Evolutionary conservation across 1,140 invertebrate species (phyloP).

Genomic region (Bombus ignitus): DNA sequence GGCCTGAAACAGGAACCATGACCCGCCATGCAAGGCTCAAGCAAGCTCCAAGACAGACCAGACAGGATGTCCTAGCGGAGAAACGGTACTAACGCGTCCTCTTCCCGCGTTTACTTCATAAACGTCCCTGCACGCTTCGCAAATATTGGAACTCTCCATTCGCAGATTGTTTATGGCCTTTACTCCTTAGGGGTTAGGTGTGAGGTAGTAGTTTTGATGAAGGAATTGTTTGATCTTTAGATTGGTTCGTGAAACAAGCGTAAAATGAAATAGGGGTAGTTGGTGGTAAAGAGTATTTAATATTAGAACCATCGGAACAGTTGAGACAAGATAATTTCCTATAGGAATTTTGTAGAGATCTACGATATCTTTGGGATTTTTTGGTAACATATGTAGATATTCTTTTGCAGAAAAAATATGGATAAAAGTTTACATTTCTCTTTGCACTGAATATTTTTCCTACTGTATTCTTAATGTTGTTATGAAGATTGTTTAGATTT

Average conservation of each 20-base stretch:
- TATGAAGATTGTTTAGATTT: too few relatives aligned
- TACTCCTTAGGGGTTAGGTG: background rate
- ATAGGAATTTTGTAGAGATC: too few relatives aligned
- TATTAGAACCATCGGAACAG: too few relatives aligned
- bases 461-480: too few relatives aligned
- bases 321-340: too few relatives aligned
- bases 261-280: too few relatives aligned
- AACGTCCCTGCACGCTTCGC: slow-evolving; percentile 12
- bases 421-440: too few relatives aligned
- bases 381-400: too few relatives aligned
- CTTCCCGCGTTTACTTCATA: background rate
- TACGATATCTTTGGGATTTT: too few relatives aligned
- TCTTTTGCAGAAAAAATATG: too few relatives aligned
- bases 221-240: background rate
- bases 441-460: too few relatives aligned
- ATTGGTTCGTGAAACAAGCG: background rate
- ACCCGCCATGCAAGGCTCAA: slow-evolving; percentile 84
- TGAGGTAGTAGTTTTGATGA: background rate
- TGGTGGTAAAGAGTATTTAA: too few relatives aligned
- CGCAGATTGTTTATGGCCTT: background rate
- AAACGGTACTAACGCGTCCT: slow-evolving; percentile 57
- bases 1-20: slow-evolving; percentile 84
- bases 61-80: slow-evolving; percentile 61
- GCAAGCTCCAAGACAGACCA: slow-evolving; percentile 75
- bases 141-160: background rate